Evolutionary conservation across 2,113 vertebrate genomes (phyloP).

Genomic region (Paradoxurus hermaphroditus): DNA sequence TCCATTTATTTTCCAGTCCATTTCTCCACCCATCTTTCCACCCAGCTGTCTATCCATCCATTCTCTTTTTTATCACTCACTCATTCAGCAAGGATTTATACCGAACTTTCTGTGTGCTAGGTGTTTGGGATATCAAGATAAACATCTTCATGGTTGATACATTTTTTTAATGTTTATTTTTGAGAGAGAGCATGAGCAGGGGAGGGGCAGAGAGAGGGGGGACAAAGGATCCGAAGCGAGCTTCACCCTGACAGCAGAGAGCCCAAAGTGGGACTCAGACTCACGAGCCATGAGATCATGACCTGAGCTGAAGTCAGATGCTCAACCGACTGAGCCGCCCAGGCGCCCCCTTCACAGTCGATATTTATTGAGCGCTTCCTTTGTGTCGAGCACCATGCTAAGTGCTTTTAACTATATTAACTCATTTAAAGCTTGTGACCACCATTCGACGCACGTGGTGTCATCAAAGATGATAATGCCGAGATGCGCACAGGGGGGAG

Average conservation of each 20-base stretch:
- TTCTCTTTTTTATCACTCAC: neutral
- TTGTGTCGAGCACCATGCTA: neutral
- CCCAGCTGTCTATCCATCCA: neutral
- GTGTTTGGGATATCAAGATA: neutral
- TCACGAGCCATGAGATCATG: too few species aligned
- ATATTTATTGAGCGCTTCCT: neutral
- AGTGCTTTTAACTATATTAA: neutral
- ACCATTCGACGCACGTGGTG: neutral
- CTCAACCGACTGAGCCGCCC: too few species aligned
- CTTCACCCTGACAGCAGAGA: too few species aligned
- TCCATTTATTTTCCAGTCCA: neutral
- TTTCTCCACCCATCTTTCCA: neutral
- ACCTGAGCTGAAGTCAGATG: too few species aligned
- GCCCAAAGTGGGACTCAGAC: too few species aligned
- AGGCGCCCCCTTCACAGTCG: neutral
- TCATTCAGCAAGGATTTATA: neutral
- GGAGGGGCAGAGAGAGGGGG: too few species aligned
- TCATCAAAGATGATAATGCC: neutral
- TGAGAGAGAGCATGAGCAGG: too few species aligned
- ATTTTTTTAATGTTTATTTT: too few species aligned
- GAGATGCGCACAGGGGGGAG: neutral
- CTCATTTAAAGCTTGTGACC: neutral
- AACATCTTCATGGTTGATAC: neutral
- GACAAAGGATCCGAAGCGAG: too few species aligned
- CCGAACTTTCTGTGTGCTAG: neutral